phyloP scores from a whole-genome alignment of 2,113 vertebrate species.

The Lethenteron camtschaticum region DNA sequence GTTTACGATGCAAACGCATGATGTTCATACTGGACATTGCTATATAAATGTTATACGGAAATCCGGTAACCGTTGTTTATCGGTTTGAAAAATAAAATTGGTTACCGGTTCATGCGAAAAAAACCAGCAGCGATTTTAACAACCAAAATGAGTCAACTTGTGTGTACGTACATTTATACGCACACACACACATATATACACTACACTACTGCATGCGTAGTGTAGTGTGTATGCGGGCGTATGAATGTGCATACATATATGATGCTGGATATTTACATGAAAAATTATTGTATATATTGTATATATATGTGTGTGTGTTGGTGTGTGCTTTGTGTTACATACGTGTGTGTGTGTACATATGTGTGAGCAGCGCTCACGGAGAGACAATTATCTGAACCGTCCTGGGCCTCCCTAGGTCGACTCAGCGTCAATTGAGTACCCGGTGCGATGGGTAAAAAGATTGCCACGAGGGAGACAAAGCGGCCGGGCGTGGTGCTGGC shows the following conservation, averaged over 20 bases:
- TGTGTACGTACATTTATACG: neutral
- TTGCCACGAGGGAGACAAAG: too few species aligned
- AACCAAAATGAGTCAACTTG: neutral
- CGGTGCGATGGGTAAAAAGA: too few species aligned
- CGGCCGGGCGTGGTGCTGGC: too few species aligned
- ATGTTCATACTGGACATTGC: neutral
- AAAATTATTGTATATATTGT: neutral
- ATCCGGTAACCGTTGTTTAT: too few species aligned
- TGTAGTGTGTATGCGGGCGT: neutral
- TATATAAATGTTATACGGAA: neutral
- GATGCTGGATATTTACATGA: neutral
- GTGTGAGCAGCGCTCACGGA: too few species aligned
- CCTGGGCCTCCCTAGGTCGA: too few species aligned
- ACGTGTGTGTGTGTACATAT: neutral
- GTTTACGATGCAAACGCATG: too few species aligned
- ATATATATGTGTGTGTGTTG: neutral
- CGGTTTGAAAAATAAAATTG: too few species aligned
- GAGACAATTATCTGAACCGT: too few species aligned
- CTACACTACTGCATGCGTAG: too few species aligned
- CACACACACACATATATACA: neutral
- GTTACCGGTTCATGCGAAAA: too few species aligned
- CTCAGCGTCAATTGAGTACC: too few species aligned
- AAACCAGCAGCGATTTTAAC: neutral
- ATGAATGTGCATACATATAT: slow-evolving; percentile 1
- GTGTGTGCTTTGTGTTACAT: neutral